Conservation (phyloP, 2,113 vertebrate species). For the Carassius gibelio region DNA sequence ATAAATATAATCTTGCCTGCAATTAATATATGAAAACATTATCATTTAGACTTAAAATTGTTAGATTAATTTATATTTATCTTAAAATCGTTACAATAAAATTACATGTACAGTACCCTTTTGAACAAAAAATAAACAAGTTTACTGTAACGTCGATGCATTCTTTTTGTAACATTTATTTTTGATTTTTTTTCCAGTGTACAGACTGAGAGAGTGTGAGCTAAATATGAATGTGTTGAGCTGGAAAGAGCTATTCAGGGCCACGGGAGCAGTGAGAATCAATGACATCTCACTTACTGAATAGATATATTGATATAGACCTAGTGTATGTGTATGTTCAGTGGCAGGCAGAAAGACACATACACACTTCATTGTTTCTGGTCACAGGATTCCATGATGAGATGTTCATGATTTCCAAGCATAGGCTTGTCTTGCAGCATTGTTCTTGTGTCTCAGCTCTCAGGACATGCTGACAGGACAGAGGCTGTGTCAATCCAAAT, state of each 20-base stretch:
- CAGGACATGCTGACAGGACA: constrained; percentile 97
- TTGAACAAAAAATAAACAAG: background rate
- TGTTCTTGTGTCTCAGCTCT: constrained; percentile 65
- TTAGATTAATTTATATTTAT: background rate
- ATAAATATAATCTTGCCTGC: background rate
- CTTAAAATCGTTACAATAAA: background rate
- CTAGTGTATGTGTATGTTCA: background rate
- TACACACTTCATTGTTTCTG: background rate
- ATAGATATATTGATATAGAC: constrained; percentile 33
- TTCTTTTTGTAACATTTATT: background rate
- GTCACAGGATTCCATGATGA: background rate
- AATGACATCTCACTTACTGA: constrained; percentile 31
- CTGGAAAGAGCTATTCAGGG: constrained; percentile 22
- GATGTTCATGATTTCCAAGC: background rate
- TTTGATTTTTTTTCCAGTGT: background rate
- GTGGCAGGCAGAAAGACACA: constrained; percentile 26
- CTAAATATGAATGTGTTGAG: constrained; percentile 4
- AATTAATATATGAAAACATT: too few relatives aligned
- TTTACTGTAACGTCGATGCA: background rate
- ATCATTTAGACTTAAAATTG: too few relatives aligned
- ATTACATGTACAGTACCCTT: background rate
- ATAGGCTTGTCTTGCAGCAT: constrained; percentile 8
- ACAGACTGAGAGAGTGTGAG: background rate
- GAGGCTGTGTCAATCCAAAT: constrained; percentile 94
- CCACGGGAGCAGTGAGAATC: constrained; percentile 41